Evolutionary conservation across 2,888 invertebrate species (phyloP), one percentile per base, ranked within the genome.

Genomic region (Hipparchia sbordonii): DNA sequence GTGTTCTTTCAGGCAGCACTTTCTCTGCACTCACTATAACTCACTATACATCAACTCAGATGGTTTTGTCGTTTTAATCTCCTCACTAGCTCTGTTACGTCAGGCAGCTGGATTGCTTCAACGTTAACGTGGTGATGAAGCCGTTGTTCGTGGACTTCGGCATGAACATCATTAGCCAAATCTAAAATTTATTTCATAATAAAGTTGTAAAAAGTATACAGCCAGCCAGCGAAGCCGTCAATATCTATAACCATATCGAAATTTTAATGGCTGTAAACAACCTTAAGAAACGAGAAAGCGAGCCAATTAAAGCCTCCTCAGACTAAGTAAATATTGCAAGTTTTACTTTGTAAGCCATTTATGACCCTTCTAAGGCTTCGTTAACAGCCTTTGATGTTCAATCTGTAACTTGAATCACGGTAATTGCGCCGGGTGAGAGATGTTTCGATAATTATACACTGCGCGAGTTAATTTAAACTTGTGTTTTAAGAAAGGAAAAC

Each of bases 311-410:
- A 90, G 87, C 82, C 84, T 87, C 87, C 85, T 81, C 80, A 81
- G 82, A 82, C 84, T 86, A 85, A 87, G 90, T 92, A 91, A 92
- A 92, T 90, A 91, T 89, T 89, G 87, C 86, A 84, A 84, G 74
- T 87, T 84, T 87, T 88, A 86, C 87, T 89, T 86, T 84, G 85
- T 84, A 81, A 82, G 87, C 87, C 89, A 91, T 91, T 91, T 91
- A 92, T 89, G 88, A 85, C 82, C 86, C 85, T 88, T 86, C 86
- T 85, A 87, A 88, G 86, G 87, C 87, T 91, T 92, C 92, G 92
- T 93, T 93, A 92, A 89, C 83, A 82, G 79, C 82, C 89, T 93
- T 93, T 93, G 92, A 93, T 91, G 92, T 93, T 90, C 90, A 91
- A 92, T 92, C 90, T 90, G 89, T 87, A 87, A 89, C 89, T 81